Base-by-base conservation (phyloP, 2,797 vertebrate species). In the Sebastes wilsoni region DNA sequence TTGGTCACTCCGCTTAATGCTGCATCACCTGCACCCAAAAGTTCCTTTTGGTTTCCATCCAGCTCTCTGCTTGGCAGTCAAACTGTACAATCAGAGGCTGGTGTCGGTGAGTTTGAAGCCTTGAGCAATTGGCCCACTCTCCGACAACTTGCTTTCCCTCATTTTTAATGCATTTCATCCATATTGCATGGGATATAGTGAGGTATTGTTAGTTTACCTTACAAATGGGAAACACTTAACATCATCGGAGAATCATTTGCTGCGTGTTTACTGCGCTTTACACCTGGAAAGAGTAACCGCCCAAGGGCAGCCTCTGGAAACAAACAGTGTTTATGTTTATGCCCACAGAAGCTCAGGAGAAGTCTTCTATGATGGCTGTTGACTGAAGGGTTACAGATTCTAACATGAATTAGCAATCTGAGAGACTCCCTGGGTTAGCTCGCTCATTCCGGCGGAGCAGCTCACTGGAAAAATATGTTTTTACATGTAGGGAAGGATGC, bases 131-230 rank as follows among this genome's bases (percentile, higher is more conserved):
- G 28, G 18, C 20, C 38, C 30, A 36, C 65, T 66, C 13, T 25
- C 46, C 2, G 42, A 20, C 52, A 49, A 68, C 30, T 61, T 25
- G 32, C 60, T 25, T 36, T 11, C 10, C 67, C 61, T 91, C 75
- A 79, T 85, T 88, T 46, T 23, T 62, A 81, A 90, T 89, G 87
- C 87, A 78, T 86, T 91, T 89, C 83, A 88, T 85, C 77, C 84
- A 87, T 87, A 87, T 84, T 89, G 69, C 87, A 91, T 88, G 72
- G 65, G 52, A 8, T 62, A 32, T 3, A 59, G 66, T 27, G 65
- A 59, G 20, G 42, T 68, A 23, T 25, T 42, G 69, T 69, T 58
- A 66, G 77, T 83, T 86, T 78, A 81, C 5, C 75, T 55, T 66
- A 64, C 49, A 74, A 83, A 80, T 75, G 8, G 58, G 34, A 69